phyloP scores from a whole-genome alignment of 2,113 vertebrate genomes.

The Turnix velox region DNA sequence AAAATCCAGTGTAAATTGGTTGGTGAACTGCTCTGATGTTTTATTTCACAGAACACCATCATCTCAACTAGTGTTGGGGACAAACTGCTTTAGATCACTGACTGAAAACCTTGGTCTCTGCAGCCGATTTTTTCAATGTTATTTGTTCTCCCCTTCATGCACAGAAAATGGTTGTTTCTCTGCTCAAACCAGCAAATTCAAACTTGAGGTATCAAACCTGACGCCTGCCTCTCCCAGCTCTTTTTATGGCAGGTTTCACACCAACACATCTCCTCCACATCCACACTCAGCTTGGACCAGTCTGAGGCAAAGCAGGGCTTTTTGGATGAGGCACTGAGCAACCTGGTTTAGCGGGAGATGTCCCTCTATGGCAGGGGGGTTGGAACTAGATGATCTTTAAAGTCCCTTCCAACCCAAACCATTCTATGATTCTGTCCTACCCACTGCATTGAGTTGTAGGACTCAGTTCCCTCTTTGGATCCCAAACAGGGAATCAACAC shows the following conservation, averaged over 20 bases:
- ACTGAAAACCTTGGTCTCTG: background rate
- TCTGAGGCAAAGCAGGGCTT: background rate
- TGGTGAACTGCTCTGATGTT: background rate
- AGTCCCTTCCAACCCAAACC: too few relatives aligned
- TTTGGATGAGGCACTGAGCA: too few relatives aligned
- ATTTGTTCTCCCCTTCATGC: background rate
- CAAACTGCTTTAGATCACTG: background rate
- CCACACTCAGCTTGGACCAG: rapidly evolving
- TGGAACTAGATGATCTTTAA: too few relatives aligned
- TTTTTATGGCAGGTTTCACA: background rate
- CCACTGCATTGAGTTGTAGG: background rate
- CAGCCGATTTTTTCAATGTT: too few relatives aligned
- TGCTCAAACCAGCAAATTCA: background rate
- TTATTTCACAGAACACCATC: background rate
- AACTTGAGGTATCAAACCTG: background rate
- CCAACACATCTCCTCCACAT: background rate
- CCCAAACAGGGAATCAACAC: background rate
- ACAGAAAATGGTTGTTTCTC: background rate
- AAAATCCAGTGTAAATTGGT: background rate
- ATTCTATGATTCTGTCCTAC: background rate
- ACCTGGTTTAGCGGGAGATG: too few relatives aligned
- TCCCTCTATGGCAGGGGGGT: too few relatives aligned
- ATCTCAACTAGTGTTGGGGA: background rate
- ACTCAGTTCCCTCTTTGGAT: too few relatives aligned
- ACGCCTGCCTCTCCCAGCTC: background rate